phyloP scores from a whole-genome alignment of 2,113 vertebrate genomes.

The Planiliza haematocheilus region DNA sequence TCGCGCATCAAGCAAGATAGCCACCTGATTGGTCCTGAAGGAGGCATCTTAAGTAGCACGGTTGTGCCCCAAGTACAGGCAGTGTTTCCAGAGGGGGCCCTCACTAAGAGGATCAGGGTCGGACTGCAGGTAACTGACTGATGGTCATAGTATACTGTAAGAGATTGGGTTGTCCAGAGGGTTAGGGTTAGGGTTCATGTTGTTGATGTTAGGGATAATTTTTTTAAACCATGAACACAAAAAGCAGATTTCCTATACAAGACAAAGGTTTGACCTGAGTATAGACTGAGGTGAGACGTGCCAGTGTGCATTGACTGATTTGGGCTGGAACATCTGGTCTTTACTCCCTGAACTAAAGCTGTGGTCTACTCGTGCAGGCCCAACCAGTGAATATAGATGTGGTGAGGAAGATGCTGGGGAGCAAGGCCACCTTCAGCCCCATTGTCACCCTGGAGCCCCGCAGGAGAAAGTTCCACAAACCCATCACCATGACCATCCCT shows the following conservation, averaged over 20 bases:
- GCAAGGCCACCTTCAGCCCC: slow-evolving; percentile 96
- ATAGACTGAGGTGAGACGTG: no score
- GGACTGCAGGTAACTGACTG: slow-evolving; percentile 91
- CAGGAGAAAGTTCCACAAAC: slow-evolving; percentile 98
- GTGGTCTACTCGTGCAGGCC: slow-evolving; percentile 80
- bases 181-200: no score
- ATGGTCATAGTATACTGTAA: no score
- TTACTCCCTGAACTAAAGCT: no score
- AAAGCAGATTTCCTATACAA: no score
- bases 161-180: no score
- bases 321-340: no score
- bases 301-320: no score
- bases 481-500: slow-evolving; percentile 98
- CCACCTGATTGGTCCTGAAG: slow-evolving; percentile 97
- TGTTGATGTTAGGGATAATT: no score
- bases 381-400: slow-evolving; percentile 91
- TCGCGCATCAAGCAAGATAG: slow-evolving; percentile 97
- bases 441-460: slow-evolving; percentile 97
- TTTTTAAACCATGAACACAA: no score
- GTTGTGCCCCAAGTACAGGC: slow-evolving; percentile 97
- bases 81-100: slow-evolving; percentile 95
- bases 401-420: slow-evolving; percentile 93
- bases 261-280: no score
- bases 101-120: slow-evolving; percentile 96
- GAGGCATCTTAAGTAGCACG: slow-evolving; percentile 95